A percentile compares a stretch with the other conserved stretches of the same genome.
phyloP scores from a whole-genome alignment of 1,140 invertebrate genomes.

The Aethina tumida region DNA sequence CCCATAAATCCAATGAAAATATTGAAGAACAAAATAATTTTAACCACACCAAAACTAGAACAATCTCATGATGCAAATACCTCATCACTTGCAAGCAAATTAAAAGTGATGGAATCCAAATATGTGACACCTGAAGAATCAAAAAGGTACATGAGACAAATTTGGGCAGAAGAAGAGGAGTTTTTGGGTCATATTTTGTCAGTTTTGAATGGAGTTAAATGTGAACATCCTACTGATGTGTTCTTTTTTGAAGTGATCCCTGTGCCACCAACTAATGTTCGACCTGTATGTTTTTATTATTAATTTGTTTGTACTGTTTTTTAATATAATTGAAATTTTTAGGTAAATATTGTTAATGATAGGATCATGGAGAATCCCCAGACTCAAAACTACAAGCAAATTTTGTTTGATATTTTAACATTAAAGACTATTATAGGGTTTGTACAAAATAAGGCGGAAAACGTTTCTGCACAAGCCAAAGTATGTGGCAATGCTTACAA shows the following conservation, averaged over 20 bases:
- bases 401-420: conserved; percentile 52
- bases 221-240: conserved; percentile 66
- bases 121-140: conserved; percentile 30
- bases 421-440: conserved; percentile 56
- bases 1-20: conserved; percentile 50
- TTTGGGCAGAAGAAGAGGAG: conserved; percentile 69
- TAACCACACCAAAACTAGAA: conserved; percentile 34
- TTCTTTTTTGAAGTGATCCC: conserved; percentile 81
- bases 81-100: conserved; percentile 2
- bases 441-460: conserved; percentile 42
- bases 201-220: conserved; percentile 48
- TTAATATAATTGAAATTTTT: conserved; percentile 16
- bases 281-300: conserved; percentile 52
- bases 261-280: conserved; percentile 76
- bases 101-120: conserved; percentile 18
- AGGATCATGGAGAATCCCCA: conserved; percentile 74
- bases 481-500: conserved; percentile 17
- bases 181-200: conserved; percentile 64
- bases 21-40: conserved; percentile 49
- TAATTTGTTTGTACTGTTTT: conserved; percentile 22
- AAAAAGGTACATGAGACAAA: conserved; percentile 55
- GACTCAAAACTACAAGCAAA: conserved; percentile 59
- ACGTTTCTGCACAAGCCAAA: conserved; percentile 32
- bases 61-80: conserved; percentile 5
- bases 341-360: conserved; percentile 51